Evolutionary conservation across 1,140 invertebrate species (phyloP), one percentile per base, ranked within the genome.

Genomic region (Thalassaphorura encarpata): DNA sequence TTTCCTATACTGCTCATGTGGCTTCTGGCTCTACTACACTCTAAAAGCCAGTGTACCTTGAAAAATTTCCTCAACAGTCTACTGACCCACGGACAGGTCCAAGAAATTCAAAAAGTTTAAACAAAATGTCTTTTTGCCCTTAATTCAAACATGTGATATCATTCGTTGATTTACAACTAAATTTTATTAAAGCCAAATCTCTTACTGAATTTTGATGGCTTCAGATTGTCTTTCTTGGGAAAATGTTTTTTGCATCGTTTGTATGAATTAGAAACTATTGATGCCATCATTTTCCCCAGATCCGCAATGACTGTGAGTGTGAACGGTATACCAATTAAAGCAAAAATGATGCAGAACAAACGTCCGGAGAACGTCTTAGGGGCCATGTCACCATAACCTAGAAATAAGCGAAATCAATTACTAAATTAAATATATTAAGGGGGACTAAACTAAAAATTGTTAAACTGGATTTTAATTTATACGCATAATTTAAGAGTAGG

Each of bases 351-450:
- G 70, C 91, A 96, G 68, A 95, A 89, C 24, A 85, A 73, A 52
- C 87, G 79, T 8, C 94, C 94, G 69, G 79, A 77, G 54, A 78
- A 78, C 2, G 93, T 96, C 29, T 83, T 82, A 1, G 94, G 92
- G 15, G 89, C 89, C 60, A 96, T 88, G 69, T 97, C 92, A 43
- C 94, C 94, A 72, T 97, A 97, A 54, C 93, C 92, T 93, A 69
- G 58, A 75, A 36, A 41, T 18, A 48, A 8, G 19, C 24, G 24
- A 27, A 24, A 26, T 26, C 8, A 8, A 13, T 13, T 18, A 11
- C 18, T n/a, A n/a, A n/a, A n/a, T n/a, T n/a, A n/a, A n/a, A n/a
- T n/a, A n/a, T n/a, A n/a, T n/a, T n/a, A n/a, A n/a, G n/a, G n/a
- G n/a, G n/a, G n/a, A n/a, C n/a, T n/a, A n/a, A n/a, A n/a, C n/a